Percentiles rank a stretch among this genome's conserved stretches.
These are phyloP conservation scores for Petrocephalus schoutedeni DNA, from an alignment of 2,797 vertebrate genomes.

Conservation along the genomic window DNA sequence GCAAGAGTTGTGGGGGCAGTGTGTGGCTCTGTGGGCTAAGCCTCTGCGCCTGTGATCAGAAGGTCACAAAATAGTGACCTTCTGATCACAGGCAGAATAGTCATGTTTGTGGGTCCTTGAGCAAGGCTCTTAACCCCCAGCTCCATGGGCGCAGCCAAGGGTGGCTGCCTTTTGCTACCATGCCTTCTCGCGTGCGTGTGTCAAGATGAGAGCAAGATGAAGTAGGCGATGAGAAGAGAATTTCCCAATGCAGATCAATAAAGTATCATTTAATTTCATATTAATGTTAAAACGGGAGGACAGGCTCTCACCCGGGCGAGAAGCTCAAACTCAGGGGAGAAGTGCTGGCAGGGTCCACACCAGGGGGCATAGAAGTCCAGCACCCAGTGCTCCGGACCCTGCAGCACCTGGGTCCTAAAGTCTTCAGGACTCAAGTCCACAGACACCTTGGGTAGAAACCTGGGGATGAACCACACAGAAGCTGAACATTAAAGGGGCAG, in stretches of 20 bases:
- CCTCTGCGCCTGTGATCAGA: not conserved
- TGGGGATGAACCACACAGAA: slow-evolving; percentile 43
- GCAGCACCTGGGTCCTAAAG: slow-evolving; percentile 76
- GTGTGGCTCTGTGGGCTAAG: not conserved
- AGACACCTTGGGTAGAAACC: slow-evolving; percentile 76
- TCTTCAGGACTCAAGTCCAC: slow-evolving; percentile 78
- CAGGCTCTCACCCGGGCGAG: slow-evolving; percentile 73
- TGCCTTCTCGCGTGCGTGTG: not conserved
- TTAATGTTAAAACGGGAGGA: not conserved
- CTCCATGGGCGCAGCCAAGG: not conserved
- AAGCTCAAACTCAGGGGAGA: slow-evolving; percentile 90
- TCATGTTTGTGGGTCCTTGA: not conserved
- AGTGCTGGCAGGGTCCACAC: slow-evolving; percentile 92
- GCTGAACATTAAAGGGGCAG: not conserved
- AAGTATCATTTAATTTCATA: not conserved
- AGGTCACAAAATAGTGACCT: not conserved
- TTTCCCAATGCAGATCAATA: not conserved
- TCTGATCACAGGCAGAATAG: not conserved
- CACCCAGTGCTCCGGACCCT: slow-evolving; percentile 83
- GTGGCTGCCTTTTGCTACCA: not conserved
- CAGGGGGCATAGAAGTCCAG: slow-evolving; percentile 94
- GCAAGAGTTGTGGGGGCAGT: not conserved
- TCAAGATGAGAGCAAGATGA: not conserved
- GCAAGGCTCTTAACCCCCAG: not conserved
- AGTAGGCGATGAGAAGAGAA: not conserved